A percentile compares a stretch with the other conserved stretches of the same genome.
Conservation (phyloP, 2,888 invertebrate species). For the Sinhomidia bicolor region DNA sequence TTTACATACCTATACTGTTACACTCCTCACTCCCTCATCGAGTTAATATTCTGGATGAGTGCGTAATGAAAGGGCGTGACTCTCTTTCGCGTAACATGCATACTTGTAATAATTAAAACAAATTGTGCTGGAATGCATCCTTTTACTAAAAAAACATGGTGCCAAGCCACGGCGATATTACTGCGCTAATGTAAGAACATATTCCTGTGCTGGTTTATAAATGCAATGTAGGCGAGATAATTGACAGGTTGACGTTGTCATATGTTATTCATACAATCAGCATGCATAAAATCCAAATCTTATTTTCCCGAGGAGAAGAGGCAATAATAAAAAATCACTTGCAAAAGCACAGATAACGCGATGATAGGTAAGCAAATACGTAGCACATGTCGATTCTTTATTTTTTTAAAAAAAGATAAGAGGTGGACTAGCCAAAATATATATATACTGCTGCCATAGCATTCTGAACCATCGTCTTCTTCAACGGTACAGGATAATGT, state of each 20-base stretch:
- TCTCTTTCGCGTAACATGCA: slow-evolving; percentile 5
- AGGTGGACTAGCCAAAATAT: slow-evolving; percentile 14
- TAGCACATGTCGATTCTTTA: slow-evolving; percentile 19
- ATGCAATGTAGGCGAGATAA: slow-evolving; percentile 58
- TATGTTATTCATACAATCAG: slow-evolving; percentile 38
- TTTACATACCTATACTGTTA: neutral
- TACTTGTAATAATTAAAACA: slow-evolving; percentile 57
- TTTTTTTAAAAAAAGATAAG: too few species aligned
- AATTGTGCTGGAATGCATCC: slow-evolving; percentile 49
- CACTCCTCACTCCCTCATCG: neutral
- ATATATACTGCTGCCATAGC: neutral
- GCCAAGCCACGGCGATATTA: neutral
- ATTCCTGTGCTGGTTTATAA: neutral
- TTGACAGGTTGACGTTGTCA: slow-evolving; percentile 57
- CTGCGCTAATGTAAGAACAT: neutral
- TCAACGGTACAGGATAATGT: neutral
- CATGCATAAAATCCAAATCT: slow-evolving; percentile 20
- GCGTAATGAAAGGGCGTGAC: slow-evolving; percentile 60
- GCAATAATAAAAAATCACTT: slow-evolving; percentile 16
- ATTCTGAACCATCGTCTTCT: neutral
- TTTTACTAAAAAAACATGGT: neutral
- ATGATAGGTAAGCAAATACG: slow-evolving; percentile 36
- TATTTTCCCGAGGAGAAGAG: slow-evolving; percentile 16
- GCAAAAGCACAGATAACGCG: slow-evolving; percentile 35
- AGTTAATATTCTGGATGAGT: slow-evolving; percentile 42